A percentile compares a stretch with the other conserved stretches of the same genome.
phyloP scores from a whole-genome alignment of 2,888 invertebrate species.

The Phlogophora meticulosa region DNA sequence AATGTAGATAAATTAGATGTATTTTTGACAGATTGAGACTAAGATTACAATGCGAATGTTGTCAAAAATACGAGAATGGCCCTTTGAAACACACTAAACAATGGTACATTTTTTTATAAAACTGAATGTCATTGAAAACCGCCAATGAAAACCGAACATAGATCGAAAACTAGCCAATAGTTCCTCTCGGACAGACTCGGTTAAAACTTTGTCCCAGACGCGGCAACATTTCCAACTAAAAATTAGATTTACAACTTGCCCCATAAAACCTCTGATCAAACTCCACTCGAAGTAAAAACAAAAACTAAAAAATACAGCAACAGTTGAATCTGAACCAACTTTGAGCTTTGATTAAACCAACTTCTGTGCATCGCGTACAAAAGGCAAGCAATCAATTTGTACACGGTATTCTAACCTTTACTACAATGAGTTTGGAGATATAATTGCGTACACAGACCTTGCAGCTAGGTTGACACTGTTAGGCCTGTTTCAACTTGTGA shows the following conservation, averaged over 20 bases:
- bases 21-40: no score
- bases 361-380: conserved; percentile 44
- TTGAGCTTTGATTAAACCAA: conserved; percentile 67
- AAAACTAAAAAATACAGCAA: conserved; percentile 56
- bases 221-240: conserved; percentile 25
- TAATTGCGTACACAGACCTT: conserved; percentile 24
- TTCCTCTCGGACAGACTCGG: background rate
- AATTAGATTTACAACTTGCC: conserved; percentile 40
- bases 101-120: no score
- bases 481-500: conserved; percentile 56
- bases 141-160: background rate
- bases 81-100: no score
- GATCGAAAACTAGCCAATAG: conserved; percentile 1
- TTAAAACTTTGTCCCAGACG: conserved; percentile 22
- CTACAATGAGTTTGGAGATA: fast-evolving
- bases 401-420: conserved; percentile 39
- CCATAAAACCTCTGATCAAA: conserved; percentile 50
- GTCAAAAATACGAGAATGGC: no score
- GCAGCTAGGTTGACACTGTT: conserved; percentile 18
- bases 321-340: conserved; percentile 60
- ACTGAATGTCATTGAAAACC: no score
- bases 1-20: no score
- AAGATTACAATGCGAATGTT: no score
- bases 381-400: conserved; percentile 31
- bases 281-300: conserved; percentile 48